Evolutionary conservation across 2,797 vertebrate genomes (phyloP).

Genomic region (Spondyliosoma cantharus): DNA sequence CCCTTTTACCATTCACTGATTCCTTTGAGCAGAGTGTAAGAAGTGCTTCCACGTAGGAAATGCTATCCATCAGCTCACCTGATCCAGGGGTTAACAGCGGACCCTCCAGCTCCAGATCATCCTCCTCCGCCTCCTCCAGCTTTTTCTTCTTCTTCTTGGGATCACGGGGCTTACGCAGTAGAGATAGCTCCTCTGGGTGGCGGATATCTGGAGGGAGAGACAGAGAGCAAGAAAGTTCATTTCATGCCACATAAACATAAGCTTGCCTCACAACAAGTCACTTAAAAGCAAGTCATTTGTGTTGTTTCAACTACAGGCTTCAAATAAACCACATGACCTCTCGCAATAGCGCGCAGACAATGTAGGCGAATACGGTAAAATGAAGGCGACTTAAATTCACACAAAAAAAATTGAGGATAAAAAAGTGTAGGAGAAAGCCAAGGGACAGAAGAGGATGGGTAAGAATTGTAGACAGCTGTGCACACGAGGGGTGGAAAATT

Average conservation of each 20-base stretch:
- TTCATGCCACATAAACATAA: constrained; percentile 41
- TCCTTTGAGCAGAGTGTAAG: not conserved
- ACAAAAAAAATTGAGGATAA: constrained; percentile 4
- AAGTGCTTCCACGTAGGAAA: not conserved
- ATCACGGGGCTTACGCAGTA: constrained; percentile 97
- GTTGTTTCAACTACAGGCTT: constrained; percentile 37
- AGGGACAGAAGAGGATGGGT: constrained; percentile 32
- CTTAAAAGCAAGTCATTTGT: constrained; percentile 43
- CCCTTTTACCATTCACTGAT: not conserved
- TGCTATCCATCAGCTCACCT: constrained; percentile 78
- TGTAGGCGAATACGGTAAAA: not conserved
- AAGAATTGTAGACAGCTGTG: constrained; percentile 73
- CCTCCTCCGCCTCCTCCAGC: constrained; percentile 92
- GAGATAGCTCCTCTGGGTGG: constrained; percentile 97
- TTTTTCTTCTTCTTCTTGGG: constrained; percentile 99
- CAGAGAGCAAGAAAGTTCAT: constrained; percentile 20
- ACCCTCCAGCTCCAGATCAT: constrained; percentile 93
- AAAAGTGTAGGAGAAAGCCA: constrained; percentile 10
- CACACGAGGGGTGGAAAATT: constrained; percentile 73
- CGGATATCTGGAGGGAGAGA: constrained; percentile 89
- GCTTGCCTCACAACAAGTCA: constrained; percentile 23
- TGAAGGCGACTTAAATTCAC: constrained; percentile 7
- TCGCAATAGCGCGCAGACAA: not conserved
- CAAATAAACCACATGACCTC: constrained; percentile 33
- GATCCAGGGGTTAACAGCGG: constrained; percentile 96